A percentile compares a stretch with the other conserved stretches of the same genome.
Conservation (phyloP, 2,113 vertebrate genomes). For the Engystomops pustulosus region DNA sequence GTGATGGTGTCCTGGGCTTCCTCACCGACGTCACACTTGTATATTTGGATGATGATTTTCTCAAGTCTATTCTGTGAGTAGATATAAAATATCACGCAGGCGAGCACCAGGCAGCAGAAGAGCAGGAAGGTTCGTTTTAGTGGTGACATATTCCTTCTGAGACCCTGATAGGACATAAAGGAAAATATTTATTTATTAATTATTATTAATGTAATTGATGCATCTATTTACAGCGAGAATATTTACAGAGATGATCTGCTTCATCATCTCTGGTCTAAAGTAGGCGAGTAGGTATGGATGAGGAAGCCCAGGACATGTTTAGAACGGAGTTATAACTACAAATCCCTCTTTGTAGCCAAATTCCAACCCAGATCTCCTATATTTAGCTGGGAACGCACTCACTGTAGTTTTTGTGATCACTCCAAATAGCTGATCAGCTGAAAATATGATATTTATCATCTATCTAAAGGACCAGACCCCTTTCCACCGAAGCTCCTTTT, state of each 20-base stretch:
- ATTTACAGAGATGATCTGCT: neutral
- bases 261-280: neutral
- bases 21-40: neutral
- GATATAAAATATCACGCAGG: neutral
- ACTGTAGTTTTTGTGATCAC: neutral
- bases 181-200: conserved; percentile 1
- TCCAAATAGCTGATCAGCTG: no score
- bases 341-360: no score
- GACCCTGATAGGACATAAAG: neutral
- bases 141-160: neutral
- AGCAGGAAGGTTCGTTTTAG: neutral
- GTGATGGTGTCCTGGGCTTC: conserved; percentile 62
- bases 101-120: neutral
- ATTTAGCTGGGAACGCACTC: neutral
- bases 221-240: neutral
- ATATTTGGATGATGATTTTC: no score
- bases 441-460: neutral
- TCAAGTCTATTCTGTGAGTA: no score
- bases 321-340: neutral
- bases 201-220: neutral
- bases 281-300: no score
- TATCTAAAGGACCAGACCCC: no score
- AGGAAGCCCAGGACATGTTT: neutral
- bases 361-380: neutral
- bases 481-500: no score